Conservation (phyloP, 2,888 invertebrate genomes). For the Trissolcus brochymenae region DNA sequence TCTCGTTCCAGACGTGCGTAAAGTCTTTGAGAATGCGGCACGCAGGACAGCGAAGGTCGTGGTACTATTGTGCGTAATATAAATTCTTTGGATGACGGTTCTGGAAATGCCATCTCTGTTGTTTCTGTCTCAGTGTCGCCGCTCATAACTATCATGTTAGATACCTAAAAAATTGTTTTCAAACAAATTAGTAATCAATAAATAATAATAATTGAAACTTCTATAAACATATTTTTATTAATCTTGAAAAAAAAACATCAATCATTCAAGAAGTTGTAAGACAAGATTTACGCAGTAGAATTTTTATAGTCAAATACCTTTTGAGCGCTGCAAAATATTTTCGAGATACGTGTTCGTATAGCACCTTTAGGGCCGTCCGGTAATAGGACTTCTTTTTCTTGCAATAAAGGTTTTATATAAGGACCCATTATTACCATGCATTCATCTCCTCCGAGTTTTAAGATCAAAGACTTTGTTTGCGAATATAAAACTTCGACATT, state of each 20-base stretch:
- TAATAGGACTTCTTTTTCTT: conserved; percentile 80
- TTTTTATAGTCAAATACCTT: conserved; percentile 71
- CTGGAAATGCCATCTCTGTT: conserved; percentile 76
- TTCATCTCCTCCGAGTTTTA: conserved; percentile 76
- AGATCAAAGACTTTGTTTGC: conserved; percentile 78
- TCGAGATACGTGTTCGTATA: conserved; percentile 78
- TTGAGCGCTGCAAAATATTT: conserved; percentile 80
- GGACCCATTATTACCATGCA: conserved; percentile 75
- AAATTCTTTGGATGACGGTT: conserved; percentile 81
- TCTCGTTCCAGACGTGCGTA: conserved; percentile 83
- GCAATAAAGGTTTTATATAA: conserved; percentile 78
- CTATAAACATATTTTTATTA: too few relatives aligned
- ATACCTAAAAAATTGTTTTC: conserved; percentile 72
- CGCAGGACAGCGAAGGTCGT: conserved; percentile 81
- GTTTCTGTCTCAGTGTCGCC: conserved; percentile 68
- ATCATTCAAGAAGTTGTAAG: too few relatives aligned
- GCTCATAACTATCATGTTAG: conserved; percentile 76
- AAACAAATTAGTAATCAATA: not conserved
- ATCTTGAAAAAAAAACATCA: too few relatives aligned
- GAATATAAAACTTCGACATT: conserved; percentile 78
- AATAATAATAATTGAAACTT: too few relatives aligned
- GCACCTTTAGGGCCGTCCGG: conserved; percentile 79
- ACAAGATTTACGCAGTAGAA: too few relatives aligned
- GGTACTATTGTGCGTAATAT: conserved; percentile 80
- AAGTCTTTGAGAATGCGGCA: conserved; percentile 82